Evolutionary conservation across 2,888 invertebrate species (phyloP).

Genomic region (Stramonita haemastoma): DNA sequence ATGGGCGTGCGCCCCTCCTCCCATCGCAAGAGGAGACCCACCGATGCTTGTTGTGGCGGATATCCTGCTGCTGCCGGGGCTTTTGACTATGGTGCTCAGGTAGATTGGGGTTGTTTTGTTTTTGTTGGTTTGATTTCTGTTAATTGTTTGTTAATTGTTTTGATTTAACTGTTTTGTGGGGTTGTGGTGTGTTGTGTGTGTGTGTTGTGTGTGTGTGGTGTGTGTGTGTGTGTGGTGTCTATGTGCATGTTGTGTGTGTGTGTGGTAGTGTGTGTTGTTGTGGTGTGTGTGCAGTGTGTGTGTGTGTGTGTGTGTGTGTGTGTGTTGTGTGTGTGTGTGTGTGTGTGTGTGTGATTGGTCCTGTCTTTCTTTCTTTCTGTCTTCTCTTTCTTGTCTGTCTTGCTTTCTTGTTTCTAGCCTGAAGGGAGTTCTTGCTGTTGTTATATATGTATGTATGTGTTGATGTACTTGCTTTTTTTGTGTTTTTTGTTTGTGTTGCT

Average conservation of each 20-base stretch:
- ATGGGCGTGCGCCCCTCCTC: neutral
- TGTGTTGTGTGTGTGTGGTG: no score
- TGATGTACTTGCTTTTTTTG: neutral
- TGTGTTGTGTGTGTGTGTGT: no score
- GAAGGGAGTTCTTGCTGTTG: neutral
- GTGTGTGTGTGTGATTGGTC: neutral
- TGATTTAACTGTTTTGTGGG: no score
- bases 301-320: no score
- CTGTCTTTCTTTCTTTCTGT: neutral
- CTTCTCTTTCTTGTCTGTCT: neutral
- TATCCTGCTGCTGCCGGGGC: neutral
- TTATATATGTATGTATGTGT: neutral
- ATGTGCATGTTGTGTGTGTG: no score
- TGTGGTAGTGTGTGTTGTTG: no score
- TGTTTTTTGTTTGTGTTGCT: no score
- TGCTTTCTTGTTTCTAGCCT: neutral
- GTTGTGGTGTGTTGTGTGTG: no score
- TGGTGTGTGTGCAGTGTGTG: no score
- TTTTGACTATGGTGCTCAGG: neutral
- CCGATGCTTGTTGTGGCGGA: neutral
- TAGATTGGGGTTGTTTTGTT: neutral
- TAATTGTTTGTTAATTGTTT: no score
- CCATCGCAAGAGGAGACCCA: neutral
- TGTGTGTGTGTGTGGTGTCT: no score
- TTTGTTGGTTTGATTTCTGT: neutral